phyloP scores from a whole-genome alignment of 2,888 invertebrate species.

The Coelopa pilipes region DNA sequence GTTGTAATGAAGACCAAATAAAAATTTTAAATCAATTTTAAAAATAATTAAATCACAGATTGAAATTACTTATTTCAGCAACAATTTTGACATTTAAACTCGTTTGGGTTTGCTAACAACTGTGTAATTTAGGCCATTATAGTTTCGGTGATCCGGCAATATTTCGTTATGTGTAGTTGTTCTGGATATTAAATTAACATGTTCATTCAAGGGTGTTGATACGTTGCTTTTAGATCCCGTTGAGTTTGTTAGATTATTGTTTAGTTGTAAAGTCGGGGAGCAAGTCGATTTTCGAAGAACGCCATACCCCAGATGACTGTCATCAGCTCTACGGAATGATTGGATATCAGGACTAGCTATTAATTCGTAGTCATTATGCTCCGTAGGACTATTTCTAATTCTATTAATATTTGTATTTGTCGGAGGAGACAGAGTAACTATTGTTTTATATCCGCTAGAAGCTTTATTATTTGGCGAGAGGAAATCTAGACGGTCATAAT shows the following conservation, averaged over 20 bases:
- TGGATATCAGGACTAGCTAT: conserved; percentile 75
- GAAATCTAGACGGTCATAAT: conserved; percentile 84
- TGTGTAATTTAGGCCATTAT: conserved; percentile 83
- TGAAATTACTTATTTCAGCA: conserved; percentile 35
- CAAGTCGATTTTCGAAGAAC: conserved; percentile 75
- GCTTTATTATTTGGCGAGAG: conserved; percentile 81
- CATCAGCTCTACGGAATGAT: conserved; percentile 79
- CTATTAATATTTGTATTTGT: conserved; percentile 68
- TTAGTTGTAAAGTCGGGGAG: conserved; percentile 48
- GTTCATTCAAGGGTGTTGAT: conserved; percentile 10
- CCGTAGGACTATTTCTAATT: conserved; percentile 56
- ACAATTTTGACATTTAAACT: conserved; percentile 69
- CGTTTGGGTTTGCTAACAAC: conserved; percentile 86
- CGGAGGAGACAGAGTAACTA: conserved; percentile 73
- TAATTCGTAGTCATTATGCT: conserved; percentile 82
- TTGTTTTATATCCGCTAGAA: conserved; percentile 78
- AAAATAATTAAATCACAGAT: conserved; percentile 50
- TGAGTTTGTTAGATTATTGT: not conserved
- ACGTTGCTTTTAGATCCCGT: conserved; percentile 58
- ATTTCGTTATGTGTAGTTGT: conserved; percentile 46
- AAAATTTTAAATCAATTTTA: too few species aligned
- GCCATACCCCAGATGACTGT: conserved; percentile 84
- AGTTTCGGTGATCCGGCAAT: conserved; percentile 75
- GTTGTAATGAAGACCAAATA: too few species aligned
- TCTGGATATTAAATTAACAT: too few species aligned